Evolutionary conservation across 2,888 invertebrate genomes (phyloP), one percentile per base, ranked within the genome.

Genomic region (Drosophila flavopinicola): DNA sequence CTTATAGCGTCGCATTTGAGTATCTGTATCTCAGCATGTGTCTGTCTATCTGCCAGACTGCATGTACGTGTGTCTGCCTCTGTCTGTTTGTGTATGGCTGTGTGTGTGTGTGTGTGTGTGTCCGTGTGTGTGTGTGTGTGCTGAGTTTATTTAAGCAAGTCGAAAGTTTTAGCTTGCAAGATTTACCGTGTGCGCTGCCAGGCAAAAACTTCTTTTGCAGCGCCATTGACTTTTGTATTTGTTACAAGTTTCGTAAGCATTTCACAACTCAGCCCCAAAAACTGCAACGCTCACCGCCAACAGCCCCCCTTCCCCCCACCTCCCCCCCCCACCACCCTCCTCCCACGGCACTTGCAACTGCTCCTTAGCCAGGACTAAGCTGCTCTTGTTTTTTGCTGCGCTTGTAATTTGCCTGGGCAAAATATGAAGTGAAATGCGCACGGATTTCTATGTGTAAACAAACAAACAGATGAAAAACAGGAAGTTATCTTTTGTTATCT

Each of bases 191-290:
- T 75, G 69, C 82, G 60, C 75, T 82, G 83, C 75, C 76, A 79
- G 83, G 69, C 77, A 73, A 80, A 85, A 86, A 87, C 74, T 87
- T 85, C 76, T 83, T 85, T 83, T 80, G 85, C 82, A 82, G 77
- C 83, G 78, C 85, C 80, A 82, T 85, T 87, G 84, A 80, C 77
- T 85, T 79, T 87, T 78, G 75, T 79, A 79, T 86, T 79, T 78
- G 85, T 83, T 83, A 76, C 78, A 78, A 73, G 66, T 83, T 69
- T 58, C 58, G 72, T 60, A 73, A 72, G 72, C 70, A 74, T 69
- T 74, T 69, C 65, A 66, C 72, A 75, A 70, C 73, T 61, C 60
- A 70, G 52, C 57, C 75, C 69, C 66, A 61, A 57, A 61, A 67
- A 44, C 51, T 68, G 67, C 71, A 72, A 58, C 51, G n/a, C n/a